A percentile compares a stretch with the other conserved stretches of the same genome.
These are phyloP conservation scores for Aradophagus sp. DNA, from an alignment of 1,140 invertebrate genomes.

Conservation along the genomic window DNA sequence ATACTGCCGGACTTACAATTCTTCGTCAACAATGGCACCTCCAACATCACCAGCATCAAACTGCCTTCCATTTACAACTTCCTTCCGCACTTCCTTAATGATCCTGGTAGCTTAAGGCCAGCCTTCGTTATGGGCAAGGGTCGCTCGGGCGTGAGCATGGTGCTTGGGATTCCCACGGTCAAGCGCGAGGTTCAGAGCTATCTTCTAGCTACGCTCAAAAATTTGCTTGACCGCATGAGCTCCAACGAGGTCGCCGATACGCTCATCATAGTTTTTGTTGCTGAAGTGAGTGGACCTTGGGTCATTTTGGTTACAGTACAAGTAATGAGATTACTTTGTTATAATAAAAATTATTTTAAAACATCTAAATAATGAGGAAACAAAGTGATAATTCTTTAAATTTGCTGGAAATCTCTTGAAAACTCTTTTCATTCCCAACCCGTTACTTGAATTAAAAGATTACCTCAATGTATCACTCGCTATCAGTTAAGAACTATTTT, in stretches of 20 bases:
- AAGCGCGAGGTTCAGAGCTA: slow-evolving; percentile 92
- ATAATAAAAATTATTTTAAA: no score
- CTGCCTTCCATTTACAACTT: slow-evolving; percentile 89
- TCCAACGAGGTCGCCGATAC: slow-evolving; percentile 85
- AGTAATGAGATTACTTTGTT: no score
- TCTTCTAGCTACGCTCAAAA: slow-evolving; percentile 89
- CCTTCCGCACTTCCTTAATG: slow-evolving; percentile 89
- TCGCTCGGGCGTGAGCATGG: slow-evolving; percentile 84
- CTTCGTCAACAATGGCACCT: slow-evolving; percentile 65
- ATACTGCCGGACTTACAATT: slow-evolving; percentile 69
- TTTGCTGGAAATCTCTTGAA: no score
- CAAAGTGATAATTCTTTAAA: no score
- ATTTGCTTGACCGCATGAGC: slow-evolving; percentile 88
- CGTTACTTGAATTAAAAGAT: no score
- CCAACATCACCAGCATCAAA: slow-evolving; percentile 69
- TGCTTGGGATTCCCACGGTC: slow-evolving; percentile 93
- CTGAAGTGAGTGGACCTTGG: slow-evolving; percentile 85
- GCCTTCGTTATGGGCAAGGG: slow-evolving; percentile 85
- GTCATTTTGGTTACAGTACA: no score
- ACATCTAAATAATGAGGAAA: no score
- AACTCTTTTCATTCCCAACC: no score
- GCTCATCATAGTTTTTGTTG: slow-evolving; percentile 92
- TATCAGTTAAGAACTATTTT: neutral
- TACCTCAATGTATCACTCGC: no score
- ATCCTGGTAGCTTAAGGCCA: slow-evolving; percentile 85